phyloP scores from a whole-genome alignment of 2,797 vertebrate genomes.

The Scolopax rusticola region DNA sequence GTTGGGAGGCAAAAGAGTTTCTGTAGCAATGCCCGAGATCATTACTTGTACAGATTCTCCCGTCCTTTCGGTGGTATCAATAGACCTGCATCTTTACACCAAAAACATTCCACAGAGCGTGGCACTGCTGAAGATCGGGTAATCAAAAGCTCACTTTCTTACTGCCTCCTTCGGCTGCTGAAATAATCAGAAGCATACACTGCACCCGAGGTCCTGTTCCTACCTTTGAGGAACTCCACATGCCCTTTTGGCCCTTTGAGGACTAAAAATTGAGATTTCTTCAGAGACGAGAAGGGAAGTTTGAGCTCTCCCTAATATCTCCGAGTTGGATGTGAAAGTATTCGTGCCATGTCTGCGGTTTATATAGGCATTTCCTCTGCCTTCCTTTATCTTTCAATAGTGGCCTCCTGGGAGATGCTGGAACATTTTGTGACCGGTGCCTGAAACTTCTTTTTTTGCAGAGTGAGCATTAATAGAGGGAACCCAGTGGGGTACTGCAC shows the following conservation, averaged over 20 bases:
- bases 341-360: slow-evolving; percentile 16
- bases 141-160: neutral
- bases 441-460: slow-evolving; percentile 37
- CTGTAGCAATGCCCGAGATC: neutral
- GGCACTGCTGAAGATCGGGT: neutral
- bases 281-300: neutral
- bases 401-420: slow-evolving; percentile 12
- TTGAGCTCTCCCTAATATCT: neutral
- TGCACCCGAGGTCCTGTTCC: neutral
- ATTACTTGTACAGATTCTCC: neutral
- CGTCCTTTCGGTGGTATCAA: neutral
- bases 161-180: neutral
- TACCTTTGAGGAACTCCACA: slow-evolving; percentile 9
- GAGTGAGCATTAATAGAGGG: neutral
- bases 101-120: neutral
- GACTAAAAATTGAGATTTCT: neutral
- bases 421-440: slow-evolving; percentile 30
- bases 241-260: slow-evolving; percentile 18
- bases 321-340: neutral
- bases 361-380: slow-evolving; percentile 24
- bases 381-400: slow-evolving; percentile 14
- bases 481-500: neutral
- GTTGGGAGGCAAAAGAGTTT: neutral
- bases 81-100: neutral
- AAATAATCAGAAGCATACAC: neutral